These are phyloP conservation scores for Mystacides longicornis DNA, from an alignment of 2,888 invertebrate species.

Conservation along the genomic window DNA sequence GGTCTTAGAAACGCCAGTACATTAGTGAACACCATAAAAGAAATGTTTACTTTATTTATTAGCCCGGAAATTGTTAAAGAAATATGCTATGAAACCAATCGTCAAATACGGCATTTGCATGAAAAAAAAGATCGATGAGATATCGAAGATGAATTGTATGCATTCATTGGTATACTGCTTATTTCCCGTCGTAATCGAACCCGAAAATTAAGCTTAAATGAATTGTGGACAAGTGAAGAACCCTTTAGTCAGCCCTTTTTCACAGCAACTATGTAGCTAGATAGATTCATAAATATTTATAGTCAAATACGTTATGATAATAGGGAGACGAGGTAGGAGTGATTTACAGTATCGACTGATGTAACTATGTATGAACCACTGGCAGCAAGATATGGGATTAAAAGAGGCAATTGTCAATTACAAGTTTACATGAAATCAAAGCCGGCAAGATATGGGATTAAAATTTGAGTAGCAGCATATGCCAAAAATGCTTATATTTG, in stretches of 20 bases:
- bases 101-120: neutral
- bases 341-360: constrained; percentile 1
- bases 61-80: constrained; percentile 9
- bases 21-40: neutral
- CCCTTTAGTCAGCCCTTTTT: constrained; percentile 14
- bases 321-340: constrained; percentile 3
- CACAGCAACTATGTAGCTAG: constrained; percentile 12
- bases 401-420: constrained; percentile 19
- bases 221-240: constrained; percentile 12
- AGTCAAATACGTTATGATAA: constrained; percentile 11
- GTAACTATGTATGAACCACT: constrained; percentile 18
- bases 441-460: constrained; percentile 16
- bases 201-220: constrained; percentile 9
- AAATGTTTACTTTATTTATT: constrained; percentile 19
- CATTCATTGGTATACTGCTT: constrained; percentile 15
- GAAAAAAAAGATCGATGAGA: constrained; percentile 4
- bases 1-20: constrained; percentile 6
- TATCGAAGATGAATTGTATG: constrained; percentile 13
- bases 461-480: constrained; percentile 15
- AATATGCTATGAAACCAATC: constrained; percentile 15
- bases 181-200: constrained; percentile 12
- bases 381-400: too few species aligned
- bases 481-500: constrained; percentile 11
- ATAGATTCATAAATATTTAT: constrained; percentile 15
- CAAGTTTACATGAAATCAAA: constrained; percentile 23